Percentiles rank a stretch among this genome's conserved stretches.
These are phyloP conservation scores for Pyralis farinalis DNA, from an alignment of 2,888 invertebrate genomes.

Conservation along the genomic window DNA sequence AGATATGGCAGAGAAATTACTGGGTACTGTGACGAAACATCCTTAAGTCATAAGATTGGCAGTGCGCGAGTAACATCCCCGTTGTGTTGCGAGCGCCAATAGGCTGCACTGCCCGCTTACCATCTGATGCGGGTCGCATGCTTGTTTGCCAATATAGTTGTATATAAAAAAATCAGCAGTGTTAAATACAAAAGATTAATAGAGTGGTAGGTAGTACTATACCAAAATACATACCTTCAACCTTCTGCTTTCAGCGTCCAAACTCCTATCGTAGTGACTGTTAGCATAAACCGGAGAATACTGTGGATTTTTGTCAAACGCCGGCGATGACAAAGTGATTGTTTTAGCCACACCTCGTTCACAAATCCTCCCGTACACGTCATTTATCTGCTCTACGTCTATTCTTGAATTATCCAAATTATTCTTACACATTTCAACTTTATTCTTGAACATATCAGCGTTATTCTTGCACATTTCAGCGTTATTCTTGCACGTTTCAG, in stretches of 20 bases:
- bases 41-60: too few relatives aligned
- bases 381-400: constrained; percentile 16
- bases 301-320: constrained; percentile 62
- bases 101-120: too few relatives aligned
- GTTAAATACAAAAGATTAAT: too few relatives aligned
- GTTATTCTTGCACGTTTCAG: constrained; percentile 15
- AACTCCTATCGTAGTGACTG: constrained; percentile 59
- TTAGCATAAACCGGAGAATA: constrained; percentile 65
- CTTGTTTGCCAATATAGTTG: too few relatives aligned
- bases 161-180: too few relatives aligned
- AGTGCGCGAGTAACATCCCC: too few relatives aligned
- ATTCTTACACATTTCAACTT: constrained; percentile 13
- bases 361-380: constrained; percentile 30
- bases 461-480: constrained; percentile 25
- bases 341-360: constrained; percentile 28
- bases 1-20: too few relatives aligned
- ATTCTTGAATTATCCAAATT: constrained; percentile 12
- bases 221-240: constrained; percentile 56
- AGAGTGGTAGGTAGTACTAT: too few relatives aligned
- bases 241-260: constrained; percentile 64
- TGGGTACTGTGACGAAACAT: too few relatives aligned
- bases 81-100: too few relatives aligned
- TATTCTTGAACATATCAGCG: constrained; percentile 24
- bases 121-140: too few relatives aligned
- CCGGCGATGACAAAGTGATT: constrained; percentile 40